phyloP scores from a whole-genome alignment of 1,140 invertebrate genomes.

The Drosophila virilis region DNA sequence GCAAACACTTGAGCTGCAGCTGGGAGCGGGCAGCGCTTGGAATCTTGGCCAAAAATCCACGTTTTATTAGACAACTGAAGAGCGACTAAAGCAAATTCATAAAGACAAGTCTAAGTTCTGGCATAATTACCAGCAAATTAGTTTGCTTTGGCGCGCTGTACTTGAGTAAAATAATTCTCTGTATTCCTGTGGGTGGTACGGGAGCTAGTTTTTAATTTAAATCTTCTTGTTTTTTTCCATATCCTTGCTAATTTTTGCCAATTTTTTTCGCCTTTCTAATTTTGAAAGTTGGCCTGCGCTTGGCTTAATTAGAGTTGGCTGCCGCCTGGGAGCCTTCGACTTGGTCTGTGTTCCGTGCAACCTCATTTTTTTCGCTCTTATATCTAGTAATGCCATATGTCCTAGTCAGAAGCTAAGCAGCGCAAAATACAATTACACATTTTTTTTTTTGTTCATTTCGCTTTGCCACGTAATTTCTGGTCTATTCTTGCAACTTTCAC shows the following conservation, averaged over 20 bases:
- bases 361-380: slow-evolving; percentile 31
- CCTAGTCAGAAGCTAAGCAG: slow-evolving; percentile 27
- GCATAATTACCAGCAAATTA: slow-evolving; percentile 62
- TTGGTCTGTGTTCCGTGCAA: slow-evolving; percentile 21
- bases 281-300: slow-evolving; percentile 54
- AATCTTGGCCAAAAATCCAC: slow-evolving; percentile 7
- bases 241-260: slow-evolving; percentile 23
- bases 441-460: slow-evolving; percentile 45
- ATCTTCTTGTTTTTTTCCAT: slow-evolving; percentile 1
- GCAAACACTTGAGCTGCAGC: slow-evolving; percentile 49
- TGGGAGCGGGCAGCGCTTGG: neutral
- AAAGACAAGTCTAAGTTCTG: slow-evolving; percentile 33
- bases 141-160: slow-evolving; percentile 48
- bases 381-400: slow-evolving; percentile 59
- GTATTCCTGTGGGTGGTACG: slow-evolving; percentile 19
- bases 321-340: slow-evolving; percentile 16
- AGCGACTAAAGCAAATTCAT: slow-evolving; percentile 49
- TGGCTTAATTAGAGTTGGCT: slow-evolving; percentile 68
- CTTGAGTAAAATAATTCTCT: slow-evolving; percentile 64
- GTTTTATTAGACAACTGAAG: slow-evolving; percentile 46
- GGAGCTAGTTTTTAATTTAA: neutral
- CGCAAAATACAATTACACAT: slow-evolving; percentile 68
- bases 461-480: slow-evolving; percentile 63
- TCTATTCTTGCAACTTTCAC: slow-evolving; percentile 63
- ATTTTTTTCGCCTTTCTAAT: slow-evolving; percentile 9